Evolutionary conservation across 2,888 invertebrate genomes (phyloP), one percentile per base, ranked within the genome.

Genomic region (Rhynchonema sp.): DNA sequence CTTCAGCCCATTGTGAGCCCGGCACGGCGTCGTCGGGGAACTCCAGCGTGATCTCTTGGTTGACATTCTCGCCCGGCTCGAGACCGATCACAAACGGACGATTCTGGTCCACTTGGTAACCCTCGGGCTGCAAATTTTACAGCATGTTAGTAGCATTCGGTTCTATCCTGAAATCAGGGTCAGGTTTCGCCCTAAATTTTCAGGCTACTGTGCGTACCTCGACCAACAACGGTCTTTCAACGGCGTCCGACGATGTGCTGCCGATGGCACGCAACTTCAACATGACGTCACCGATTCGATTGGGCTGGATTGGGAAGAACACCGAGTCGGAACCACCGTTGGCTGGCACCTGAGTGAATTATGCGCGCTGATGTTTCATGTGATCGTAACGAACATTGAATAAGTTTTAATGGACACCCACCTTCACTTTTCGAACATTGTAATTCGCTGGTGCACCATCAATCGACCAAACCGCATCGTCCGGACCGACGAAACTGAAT

Each of bases 281-380:
- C 30, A 82, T 82, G 20, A 86, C 79, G 27, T 79, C 77, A 25
- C 88, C 89, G 17, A 86, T 76, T 63, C 80, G 80, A 62, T 80
- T 79, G 0, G 87, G 85, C 22, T 82, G 80, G 59, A 90, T 83
- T 78, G 89, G 83, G 74, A 96, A 86, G 59, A 87, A 86, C 0
- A 87, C 83, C 0, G 85, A 82, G 63, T 82, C 68, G 6, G 72
- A 70, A 6, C 65, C 67, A 28, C 71, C 72, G 9, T 67, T 67
- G 23, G 68, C 71, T 22, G 70, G 69, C 2, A 71, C 71, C 54
- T 54, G 28, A 54, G 17, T 49, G 20, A 23, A n/a, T 17, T 17
- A 49, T 49, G 20, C 49, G n/a, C 3, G n/a, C 3, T 38, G n/a
- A n/a, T n/a, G n/a, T n/a, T n/a, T n/a, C n/a, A n/a, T n/a, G n/a